phyloP scores from a whole-genome alignment of 2,888 invertebrate genomes.

The Agrochola circellaris region DNA sequence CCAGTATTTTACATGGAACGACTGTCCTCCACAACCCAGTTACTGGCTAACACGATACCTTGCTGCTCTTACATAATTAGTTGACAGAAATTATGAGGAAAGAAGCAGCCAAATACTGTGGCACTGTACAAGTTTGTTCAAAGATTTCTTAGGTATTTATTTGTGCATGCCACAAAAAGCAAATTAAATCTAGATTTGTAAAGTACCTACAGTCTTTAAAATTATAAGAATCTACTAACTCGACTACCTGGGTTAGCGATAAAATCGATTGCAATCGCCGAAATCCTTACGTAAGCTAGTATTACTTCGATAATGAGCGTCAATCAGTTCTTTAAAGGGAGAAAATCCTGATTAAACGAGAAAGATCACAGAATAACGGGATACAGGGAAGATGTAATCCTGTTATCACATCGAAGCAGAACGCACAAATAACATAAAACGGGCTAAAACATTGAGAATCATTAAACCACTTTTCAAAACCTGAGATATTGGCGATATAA shows the following conservation, averaged over 20 bases:
- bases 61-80: background rate
- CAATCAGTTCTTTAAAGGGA: slow-evolving; percentile 12
- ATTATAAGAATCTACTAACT: background rate
- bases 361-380: slow-evolving; percentile 4
- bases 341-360: slow-evolving; percentile 32
- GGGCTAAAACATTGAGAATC: slow-evolving; percentile 54
- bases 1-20: background rate
- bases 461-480: slow-evolving; percentile 65
- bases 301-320: slow-evolving; percentile 28
- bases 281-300: slow-evolving; percentile 2
- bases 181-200: background rate
- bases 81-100: too few relatives aligned
- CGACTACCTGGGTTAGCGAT: background rate
- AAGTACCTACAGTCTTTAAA: background rate
- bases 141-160: background rate
- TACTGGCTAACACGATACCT: background rate
- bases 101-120: too few relatives aligned
- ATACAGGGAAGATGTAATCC: slow-evolving; percentile 21
- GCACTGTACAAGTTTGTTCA: too few relatives aligned
- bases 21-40: background rate
- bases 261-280: background rate
- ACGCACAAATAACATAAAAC: slow-evolving; percentile 39
- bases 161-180: background rate
- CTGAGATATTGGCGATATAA: slow-evolving; percentile 61
- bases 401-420: slow-evolving; percentile 41